These are phyloP conservation scores for Augiades crinisus DNA, from an alignment of 2,888 invertebrate genomes.

Conservation along the genomic window DNA sequence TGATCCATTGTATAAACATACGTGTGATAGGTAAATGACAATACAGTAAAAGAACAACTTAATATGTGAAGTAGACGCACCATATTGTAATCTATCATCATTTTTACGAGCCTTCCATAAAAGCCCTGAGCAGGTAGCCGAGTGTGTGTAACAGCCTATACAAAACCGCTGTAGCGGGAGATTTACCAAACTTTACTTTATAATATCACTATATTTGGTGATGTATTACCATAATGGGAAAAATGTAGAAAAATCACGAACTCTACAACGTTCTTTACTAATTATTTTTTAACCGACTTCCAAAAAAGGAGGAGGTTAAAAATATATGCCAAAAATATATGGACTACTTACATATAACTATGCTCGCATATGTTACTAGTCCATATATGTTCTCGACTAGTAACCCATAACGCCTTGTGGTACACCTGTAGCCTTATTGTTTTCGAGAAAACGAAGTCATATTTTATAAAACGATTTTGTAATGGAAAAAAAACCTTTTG, in stretches of 20 bases:
- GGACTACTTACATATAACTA: too few species aligned
- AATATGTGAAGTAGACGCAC: slow-evolving; percentile 47
- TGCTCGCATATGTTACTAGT: too few species aligned
- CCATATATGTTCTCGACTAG: too few species aligned
- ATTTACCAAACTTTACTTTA: slow-evolving; percentile 46
- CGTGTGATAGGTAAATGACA: background rate
- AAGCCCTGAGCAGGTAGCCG: slow-evolving; percentile 66
- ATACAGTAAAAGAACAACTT: background rate
- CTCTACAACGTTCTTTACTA: too few species aligned
- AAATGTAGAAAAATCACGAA: slow-evolving; percentile 1
- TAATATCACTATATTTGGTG: slow-evolving; percentile 23
- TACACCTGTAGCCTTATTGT: too few species aligned
- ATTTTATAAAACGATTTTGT: too few species aligned
- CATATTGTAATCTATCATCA: slow-evolving; percentile 70
- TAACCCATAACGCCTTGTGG: too few species aligned
- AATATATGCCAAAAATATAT: too few species aligned
- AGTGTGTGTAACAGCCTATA: slow-evolving; percentile 75
- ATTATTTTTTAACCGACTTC: too few species aligned
- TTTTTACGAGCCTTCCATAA: slow-evolving; percentile 73
- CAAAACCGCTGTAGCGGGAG: slow-evolving; percentile 63
- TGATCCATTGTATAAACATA: background rate
- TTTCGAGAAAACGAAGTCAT: too few species aligned
- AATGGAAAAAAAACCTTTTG: too few species aligned
- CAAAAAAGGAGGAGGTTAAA: too few species aligned
- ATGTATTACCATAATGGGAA: slow-evolving; percentile 8